Evolutionary conservation across 2,797 vertebrate genomes (phyloP).

Genomic region (Coccyzus lansbergi): DNA sequence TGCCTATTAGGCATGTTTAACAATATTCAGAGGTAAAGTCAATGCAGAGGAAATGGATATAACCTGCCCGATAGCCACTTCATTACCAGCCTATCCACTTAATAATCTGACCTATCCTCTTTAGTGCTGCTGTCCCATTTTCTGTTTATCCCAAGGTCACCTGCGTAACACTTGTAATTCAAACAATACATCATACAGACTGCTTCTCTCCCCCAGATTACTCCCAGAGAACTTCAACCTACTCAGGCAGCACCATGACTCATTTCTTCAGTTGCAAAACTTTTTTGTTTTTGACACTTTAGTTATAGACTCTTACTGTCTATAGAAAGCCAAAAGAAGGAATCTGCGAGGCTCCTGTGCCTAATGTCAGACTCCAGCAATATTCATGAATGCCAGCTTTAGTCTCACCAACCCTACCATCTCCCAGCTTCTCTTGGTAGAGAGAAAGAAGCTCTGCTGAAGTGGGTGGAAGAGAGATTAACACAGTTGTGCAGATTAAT

Average conservation of each 20-base stretch:
- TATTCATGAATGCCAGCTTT: not conserved
- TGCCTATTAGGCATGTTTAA: not conserved
- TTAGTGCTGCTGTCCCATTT: not conserved
- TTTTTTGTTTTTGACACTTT: not conserved
- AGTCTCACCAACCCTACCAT: fast-evolving
- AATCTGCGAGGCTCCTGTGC: not conserved
- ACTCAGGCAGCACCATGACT: not conserved
- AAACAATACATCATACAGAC: not conserved
- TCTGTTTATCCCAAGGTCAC: not conserved
- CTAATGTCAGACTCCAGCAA: not conserved
- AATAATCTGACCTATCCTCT: not conserved
- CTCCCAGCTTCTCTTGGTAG: not conserved
- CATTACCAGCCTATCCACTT: not conserved
- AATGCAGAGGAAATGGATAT: not conserved
- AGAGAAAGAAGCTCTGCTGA: not conserved
- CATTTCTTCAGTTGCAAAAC: not conserved
- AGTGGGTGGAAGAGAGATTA: not conserved
- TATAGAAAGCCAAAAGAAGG: not conserved
- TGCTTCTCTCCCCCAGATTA: not conserved
- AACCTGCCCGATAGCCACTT: not conserved
- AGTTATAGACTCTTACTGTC: too few species aligned
- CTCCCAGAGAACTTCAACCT: not conserved
- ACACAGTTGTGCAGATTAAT: not conserved
- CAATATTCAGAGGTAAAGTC: not conserved
- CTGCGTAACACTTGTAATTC: not conserved